Conservation (phyloP, 2,797 vertebrate genomes). For the Anabacerthia variegaticeps region DNA sequence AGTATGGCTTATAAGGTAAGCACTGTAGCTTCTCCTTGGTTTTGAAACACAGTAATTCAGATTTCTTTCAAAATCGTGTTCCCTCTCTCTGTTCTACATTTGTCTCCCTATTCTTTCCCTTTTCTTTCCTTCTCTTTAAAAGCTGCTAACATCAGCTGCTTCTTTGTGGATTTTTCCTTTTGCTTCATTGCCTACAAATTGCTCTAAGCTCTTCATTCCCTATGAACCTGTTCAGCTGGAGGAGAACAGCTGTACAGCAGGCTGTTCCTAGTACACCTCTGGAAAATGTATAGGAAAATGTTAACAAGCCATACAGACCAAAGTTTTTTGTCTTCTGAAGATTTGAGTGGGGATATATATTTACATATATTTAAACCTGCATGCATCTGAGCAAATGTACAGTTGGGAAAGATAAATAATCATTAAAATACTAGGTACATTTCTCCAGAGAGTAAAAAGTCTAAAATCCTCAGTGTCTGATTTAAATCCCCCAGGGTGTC, state of each 20-base stretch:
- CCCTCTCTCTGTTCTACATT: slow-evolving; percentile 48
- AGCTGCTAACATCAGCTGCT: slow-evolving; percentile 73
- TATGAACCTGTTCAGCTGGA: slow-evolving; percentile 68
- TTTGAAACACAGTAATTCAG: slow-evolving; percentile 59
- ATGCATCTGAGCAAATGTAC: not conserved
- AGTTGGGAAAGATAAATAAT: slow-evolving; percentile 31
- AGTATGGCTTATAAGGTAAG: slow-evolving; percentile 26
- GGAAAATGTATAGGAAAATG: slow-evolving; percentile 51
- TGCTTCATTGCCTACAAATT: slow-evolving; percentile 77
- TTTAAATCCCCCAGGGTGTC: slow-evolving; percentile 28
- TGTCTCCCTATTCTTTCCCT: not conserved
- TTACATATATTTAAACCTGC: not conserved
- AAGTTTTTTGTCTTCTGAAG: slow-evolving; percentile 13
- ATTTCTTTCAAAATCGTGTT: slow-evolving; percentile 25
- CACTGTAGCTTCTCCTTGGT: slow-evolving; percentile 1
- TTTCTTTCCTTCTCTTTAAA: slow-evolving; percentile 58
- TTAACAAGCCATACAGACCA: slow-evolving; percentile 48
- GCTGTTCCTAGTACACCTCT: slow-evolving; percentile 52
- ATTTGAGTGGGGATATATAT: not conserved
- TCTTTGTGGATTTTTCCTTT: slow-evolving; percentile 74
- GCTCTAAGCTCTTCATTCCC: slow-evolving; percentile 73
- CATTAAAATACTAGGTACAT: slow-evolving; percentile 38
- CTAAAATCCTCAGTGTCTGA: slow-evolving; percentile 25
- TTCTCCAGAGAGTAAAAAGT: slow-evolving; percentile 31
- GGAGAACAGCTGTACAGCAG: slow-evolving; percentile 68